Base-by-base conservation (phyloP, 1,140 invertebrate species). In the Latrodectus geometricus region DNA sequence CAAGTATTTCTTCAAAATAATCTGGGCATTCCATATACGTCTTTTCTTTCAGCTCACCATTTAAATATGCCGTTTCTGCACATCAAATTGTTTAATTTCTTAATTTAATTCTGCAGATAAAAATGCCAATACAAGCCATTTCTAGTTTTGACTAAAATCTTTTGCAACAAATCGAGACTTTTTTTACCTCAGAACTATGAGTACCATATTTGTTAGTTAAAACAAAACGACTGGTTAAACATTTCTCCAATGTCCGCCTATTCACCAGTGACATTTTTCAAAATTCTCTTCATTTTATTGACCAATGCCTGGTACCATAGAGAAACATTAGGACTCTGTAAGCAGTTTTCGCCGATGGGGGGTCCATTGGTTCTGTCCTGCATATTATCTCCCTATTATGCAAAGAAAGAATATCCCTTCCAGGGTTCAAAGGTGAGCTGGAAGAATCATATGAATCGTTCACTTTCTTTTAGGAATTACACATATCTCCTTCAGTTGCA, bases 1-100 rank as follows among this genome's bases (percentile, higher is more conserved):
- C 35, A n/a, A 70, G 68, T 15, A 70, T 35, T 70, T 70, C 68
- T n/a, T n/a, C 20, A n/a, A 70, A 70, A 35, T 70, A 70, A 21
- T 70, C 14, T 11, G 14, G 68, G n/a, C 20, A 70, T 70, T 20
- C 68, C 9, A 70, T 70, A 35, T 12, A 70, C 1, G 9, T 4
- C 20, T 70, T n/a, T n/a, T 70, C 68, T n/a, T 70, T 35, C 11
- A 21, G 20, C 11, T 21, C n/a, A 1, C 68, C 68, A 70, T 70
- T 70, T 35, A 35, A 20, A 70, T n/a, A 70, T 35, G 68, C 68
- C 8, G 68, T n/a, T 15, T 1, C n/a, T 21, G n/a, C n/a, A 70
- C 8, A 35, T 70, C 68, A n/a, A 70, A n/a, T 8, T 70, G 68
- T 4, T 70, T 4, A 12, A 70, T 70, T 70, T 70, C 20, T 21